Evolutionary conservation across 2,113 vertebrate species (phyloP).

Genomic region (Oryzias celebensis): DNA sequence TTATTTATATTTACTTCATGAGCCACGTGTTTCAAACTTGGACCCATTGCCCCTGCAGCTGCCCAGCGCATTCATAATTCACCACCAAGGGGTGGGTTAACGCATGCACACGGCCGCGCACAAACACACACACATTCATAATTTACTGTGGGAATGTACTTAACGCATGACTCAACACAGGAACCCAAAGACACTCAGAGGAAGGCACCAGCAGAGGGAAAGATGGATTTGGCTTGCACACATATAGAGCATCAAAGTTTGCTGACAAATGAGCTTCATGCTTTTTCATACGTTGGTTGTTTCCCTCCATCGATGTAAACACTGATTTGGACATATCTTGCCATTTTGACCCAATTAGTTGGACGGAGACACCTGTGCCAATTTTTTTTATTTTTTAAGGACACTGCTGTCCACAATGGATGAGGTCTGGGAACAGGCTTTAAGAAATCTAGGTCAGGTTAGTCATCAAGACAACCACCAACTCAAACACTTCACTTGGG

Average conservation of each 20-base stretch:
- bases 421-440: slow-evolving; percentile 47
- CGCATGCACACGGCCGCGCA: slow-evolving; percentile 33
- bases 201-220: slow-evolving; percentile 18
- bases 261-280: neutral
- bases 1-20: neutral
- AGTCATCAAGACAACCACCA: slow-evolving; percentile 40
- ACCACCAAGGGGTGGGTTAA: slow-evolving; percentile 21
- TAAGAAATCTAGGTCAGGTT: slow-evolving; percentile 58
- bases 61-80: slow-evolving; percentile 70
- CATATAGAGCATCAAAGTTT: slow-evolving; percentile 14
- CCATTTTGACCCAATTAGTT: slow-evolving; percentile 36
- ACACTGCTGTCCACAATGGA: slow-evolving; percentile 53
- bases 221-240: slow-evolving; percentile 12
- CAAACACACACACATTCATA: slow-evolving; percentile 64
- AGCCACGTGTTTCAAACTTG: slow-evolving; percentile 43
- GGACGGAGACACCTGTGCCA: slow-evolving; percentile 36
- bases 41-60: slow-evolving; percentile 59
- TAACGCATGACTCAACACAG: slow-evolving; percentile 72
- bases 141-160: slow-evolving; percentile 77
- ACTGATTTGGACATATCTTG: slow-evolving; percentile 21
- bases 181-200: slow-evolving; percentile 50
- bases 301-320: neutral
- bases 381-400: slow-evolving; percentile 19
- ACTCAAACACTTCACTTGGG: slow-evolving; percentile 19
- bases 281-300: neutral